Evolutionary conservation across 1,140 invertebrate genomes (phyloP), one percentile per base, ranked within the genome.

Genomic region (Melitaea cinxia): DNA sequence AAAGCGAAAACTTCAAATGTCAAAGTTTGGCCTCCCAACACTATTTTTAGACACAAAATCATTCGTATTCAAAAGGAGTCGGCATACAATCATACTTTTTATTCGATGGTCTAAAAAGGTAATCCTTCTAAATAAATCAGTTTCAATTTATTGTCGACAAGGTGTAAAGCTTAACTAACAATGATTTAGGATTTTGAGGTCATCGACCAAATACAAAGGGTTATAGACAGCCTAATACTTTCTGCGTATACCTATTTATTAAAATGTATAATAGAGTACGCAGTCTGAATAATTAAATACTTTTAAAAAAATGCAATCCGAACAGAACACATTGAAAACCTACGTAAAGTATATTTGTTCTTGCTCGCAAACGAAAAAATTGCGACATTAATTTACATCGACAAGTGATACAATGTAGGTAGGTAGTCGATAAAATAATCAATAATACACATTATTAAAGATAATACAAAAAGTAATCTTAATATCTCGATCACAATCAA

Each of bases 51-150:
- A n/a, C 39, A 30, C 4, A 53, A 26, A 10, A 45, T 70, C 55
- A 61, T 70, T 70, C 56, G 21, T 66, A 70, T 70, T 70, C 68
- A 52, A n/a, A 26, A 39, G 33, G 30, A 47, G 58, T 58, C 54
- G n/a, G 15, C 58, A 52, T 35, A 61, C 68, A 62, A 70, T 62
- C 53, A 45, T 56, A 10, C 9, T 61, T 62, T 70, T 70, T 70
- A 56, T 68, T 58, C 47, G 37, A 57, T 42, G 23, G 23, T 19
- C 53, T 54, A 24, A 70, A 62, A 70, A 66, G 68, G 68, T 54
- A 65, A 70, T 50, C 58, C 30, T 66, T 62, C n/a, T 35, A 64
- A 64, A 56, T 56, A 33, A 54, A 17, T 49, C 52, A 21, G 37
- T 15, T 14, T 30, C 12, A 45, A 56, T 56, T 56, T 49, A 64